Base-by-base conservation (phyloP, 1,140 invertebrate genomes). In the Ladona fulva region DNA sequence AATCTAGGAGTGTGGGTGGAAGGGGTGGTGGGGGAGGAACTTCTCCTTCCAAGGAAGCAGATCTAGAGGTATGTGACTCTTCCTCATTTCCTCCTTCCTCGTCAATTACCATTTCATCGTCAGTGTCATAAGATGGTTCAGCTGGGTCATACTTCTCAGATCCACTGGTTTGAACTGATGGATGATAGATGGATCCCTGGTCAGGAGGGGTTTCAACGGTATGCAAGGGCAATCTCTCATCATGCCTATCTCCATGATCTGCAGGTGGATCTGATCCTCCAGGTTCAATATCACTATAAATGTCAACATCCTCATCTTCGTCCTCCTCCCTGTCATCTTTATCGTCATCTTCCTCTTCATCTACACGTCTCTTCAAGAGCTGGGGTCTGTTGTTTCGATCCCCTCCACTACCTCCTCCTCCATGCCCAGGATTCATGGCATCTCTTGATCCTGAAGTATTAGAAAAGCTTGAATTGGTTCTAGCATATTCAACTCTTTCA, bases 361-460 rank as follows among this genome's bases (percentile, higher is more conserved):
- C 74, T 24, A 22, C 74, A 42, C 37, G 25, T 29, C 42, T n/a
- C 78, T 79, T 37, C 76, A 66, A 84, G 88, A 92, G 88, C 87
- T 97, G 97, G 95, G 95, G 94, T 94, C 95, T 95, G 52, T 66
- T 22, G n/a, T 66, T 66, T 22, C n/a, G 3, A 66, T 66, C 52
- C 12, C 52, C 52, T 66, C 52, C 52, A 6, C 52, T 12, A 5
- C 52, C 52, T 6, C 52, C 52, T 66, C 52, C 52, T 66, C 52
- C 52, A 66, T 22, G 14, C 3, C 52, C 52, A 16, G 16, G 16
- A 66, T 66, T 66, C 14, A 22, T 22, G 14, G 52, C 52, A 3
- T 66, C 52, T 22, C 52, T 66, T 22, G 52, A 19, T 22, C 52
- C 52, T 19, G 52, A 66, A 6, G 16, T 22, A 8, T 37, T 37